Evolutionary conservation across 2,888 invertebrate genomes (phyloP), one percentile per base, ranked within the genome.

Genomic region (Galerucella pusilla): DNA sequence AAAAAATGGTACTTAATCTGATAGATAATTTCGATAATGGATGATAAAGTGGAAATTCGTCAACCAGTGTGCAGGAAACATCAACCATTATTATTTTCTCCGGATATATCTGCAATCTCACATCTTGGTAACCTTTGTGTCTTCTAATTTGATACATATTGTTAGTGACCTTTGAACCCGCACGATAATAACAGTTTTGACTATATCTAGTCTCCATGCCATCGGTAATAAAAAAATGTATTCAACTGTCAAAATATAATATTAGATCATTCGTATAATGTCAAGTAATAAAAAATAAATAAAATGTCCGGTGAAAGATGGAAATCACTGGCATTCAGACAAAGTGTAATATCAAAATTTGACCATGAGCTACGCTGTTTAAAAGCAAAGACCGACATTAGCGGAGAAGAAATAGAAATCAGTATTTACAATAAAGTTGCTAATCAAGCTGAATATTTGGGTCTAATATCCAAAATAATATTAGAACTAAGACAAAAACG

Each of bases 371-470:
- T 72, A 25, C 49, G 59, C 3, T 45, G 35, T 35, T 49, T 72
- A 11, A 60, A n/a, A 60, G 16, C n/a, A n/a, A 66, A 60, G 45
- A 20, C 60, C 11, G 16, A 60, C 14, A 14, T 66, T 16, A 49
- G 20, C n/a, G 66, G 72, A 49, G 20, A 60, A 42, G 66, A 66
- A 52, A 72, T 72, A 5, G 72, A 72, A 67, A 20, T 60, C n/a
- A 7, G 16, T n/a, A 72, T 72, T 14, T 20, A 54, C 49, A 25
- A 28, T 2, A 66, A 20, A 60, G 61, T 45, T 14, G 28, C 10
- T 7, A 52, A 45, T 28, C 66, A 72, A 59, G 52, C 42, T 1
- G 72, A 72, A n/a, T 72, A 72, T 60, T 67, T 72, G 60, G 72
- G 72, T 1, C 20, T 57, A 4, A 60, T 72, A 9, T 59, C 66